These are phyloP conservation scores for Andrena dorsata DNA, from an alignment of 2,888 invertebrate genomes.

Conservation along the genomic window DNA sequence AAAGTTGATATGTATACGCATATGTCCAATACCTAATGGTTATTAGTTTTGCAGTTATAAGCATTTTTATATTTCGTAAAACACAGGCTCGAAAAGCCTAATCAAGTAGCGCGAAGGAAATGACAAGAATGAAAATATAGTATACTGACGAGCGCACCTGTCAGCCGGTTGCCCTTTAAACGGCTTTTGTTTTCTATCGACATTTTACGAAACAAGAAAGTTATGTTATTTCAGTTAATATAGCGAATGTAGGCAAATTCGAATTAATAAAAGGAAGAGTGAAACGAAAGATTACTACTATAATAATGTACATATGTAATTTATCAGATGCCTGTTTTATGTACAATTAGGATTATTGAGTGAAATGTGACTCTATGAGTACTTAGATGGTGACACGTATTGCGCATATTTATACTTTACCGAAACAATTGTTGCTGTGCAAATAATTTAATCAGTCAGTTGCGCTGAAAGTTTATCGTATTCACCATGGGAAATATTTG, in stretches of 20 bases:
- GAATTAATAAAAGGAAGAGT: neutral
- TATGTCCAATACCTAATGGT: no score
- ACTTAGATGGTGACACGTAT: neutral
- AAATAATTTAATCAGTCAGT: neutral
- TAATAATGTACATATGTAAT: neutral
- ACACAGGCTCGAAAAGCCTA: no score
- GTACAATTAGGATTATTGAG: conserved; percentile 9
- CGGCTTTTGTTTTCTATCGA: no score
- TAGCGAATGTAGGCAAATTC: neutral
- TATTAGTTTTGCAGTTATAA: no score
- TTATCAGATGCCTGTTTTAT: neutral
- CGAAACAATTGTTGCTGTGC: neutral
- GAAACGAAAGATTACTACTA: neutral
- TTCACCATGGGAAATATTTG: conserved; percentile 83
- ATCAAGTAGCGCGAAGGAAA: no score
- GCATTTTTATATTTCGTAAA: no score
- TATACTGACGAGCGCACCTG: no score
- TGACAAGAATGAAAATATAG: no score
- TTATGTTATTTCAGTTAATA: no score
- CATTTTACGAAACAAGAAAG: no score
- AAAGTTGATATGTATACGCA: no score
- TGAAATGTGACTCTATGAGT: conserved; percentile 12
- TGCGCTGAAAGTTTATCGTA: neutral
- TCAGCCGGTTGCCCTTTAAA: no score
- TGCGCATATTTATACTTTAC: neutral